A percentile compares a stretch with the other conserved stretches of the same genome.
These are phyloP conservation scores for Catharus minimus DNA, from an alignment of 2,113 vertebrate genomes.

Conservation along the genomic window DNA sequence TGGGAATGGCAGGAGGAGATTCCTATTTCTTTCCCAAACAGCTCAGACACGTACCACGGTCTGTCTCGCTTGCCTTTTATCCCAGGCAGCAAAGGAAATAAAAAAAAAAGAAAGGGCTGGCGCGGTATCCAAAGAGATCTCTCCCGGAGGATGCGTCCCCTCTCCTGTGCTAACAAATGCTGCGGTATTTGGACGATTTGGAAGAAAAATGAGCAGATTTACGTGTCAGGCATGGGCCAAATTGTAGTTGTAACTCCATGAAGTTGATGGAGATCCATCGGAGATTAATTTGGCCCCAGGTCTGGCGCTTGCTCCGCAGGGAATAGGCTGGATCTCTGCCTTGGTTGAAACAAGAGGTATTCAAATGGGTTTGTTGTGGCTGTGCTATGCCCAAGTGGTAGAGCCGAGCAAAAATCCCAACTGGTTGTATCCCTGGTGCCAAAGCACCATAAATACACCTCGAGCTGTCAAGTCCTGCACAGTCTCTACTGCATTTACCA, in stretches of 20 bases:
- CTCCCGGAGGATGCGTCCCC: conserved; percentile 32
- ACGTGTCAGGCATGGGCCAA: not conserved
- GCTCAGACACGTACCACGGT: not conserved
- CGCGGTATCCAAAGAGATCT: not conserved
- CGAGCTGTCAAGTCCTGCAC: not conserved
- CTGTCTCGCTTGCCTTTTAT: conserved; percentile 12
- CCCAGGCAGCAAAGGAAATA: conserved; percentile 38
- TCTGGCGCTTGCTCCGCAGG: not conserved
- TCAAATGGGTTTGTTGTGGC: conserved; percentile 38
- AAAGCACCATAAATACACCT: not conserved
- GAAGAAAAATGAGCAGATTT: conserved; percentile 26
- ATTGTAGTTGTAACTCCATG: not conserved
- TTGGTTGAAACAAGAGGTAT: conserved; percentile 25
- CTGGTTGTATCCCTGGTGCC: conserved; percentile 21
- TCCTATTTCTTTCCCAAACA: conserved; percentile 37
- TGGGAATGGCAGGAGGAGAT: conserved; percentile 37
- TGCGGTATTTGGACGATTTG: not conserved
- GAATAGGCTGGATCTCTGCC: conserved; percentile 45
- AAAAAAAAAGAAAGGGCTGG: conserved; percentile 27
- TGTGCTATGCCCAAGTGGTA: conserved; percentile 19
- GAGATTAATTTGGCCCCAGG: conserved; percentile 51
- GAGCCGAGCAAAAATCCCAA: conserved; percentile 13
- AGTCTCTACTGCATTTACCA: not conserved
- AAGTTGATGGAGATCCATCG: conserved; percentile 24
- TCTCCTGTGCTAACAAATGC: not conserved